phyloP scores from a whole-genome alignment of 2,888 invertebrate species.

The Asteroscopus sphinx region DNA sequence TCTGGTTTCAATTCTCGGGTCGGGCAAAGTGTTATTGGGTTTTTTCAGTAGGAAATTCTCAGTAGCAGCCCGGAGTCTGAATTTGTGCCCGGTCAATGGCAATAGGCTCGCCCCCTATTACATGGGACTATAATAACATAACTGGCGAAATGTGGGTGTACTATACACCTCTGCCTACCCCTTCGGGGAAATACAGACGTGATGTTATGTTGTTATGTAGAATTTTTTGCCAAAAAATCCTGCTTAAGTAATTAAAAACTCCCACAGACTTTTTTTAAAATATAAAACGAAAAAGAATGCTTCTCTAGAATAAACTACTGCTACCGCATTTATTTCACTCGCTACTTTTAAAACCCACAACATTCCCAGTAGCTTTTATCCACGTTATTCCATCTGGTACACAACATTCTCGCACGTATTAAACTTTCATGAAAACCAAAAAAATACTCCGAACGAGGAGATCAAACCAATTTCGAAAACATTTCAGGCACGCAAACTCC shows the following conservation, averaged over 20 bases:
- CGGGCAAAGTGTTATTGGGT: too few species aligned
- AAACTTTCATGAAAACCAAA: constrained; percentile 58
- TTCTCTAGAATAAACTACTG: constrained; percentile 25
- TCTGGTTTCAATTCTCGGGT: too few species aligned
- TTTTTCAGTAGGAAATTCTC: too few species aligned
- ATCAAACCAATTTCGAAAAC: constrained; percentile 59
- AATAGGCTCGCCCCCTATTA: too few species aligned
- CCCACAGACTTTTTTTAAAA: not conserved
- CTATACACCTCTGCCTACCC: too few species aligned
- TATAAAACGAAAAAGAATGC: constrained; percentile 16
- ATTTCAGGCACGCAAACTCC: constrained; percentile 59
- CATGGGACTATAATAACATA: too few species aligned
- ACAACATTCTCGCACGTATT: constrained; percentile 52
- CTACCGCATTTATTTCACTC: constrained; percentile 27
- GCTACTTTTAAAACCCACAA: constrained; percentile 34
- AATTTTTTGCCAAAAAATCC: not conserved
- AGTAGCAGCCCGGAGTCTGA: too few species aligned
- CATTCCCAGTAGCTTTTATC: constrained; percentile 26
- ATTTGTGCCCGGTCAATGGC: too few species aligned
- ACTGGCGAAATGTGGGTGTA: too few species aligned
- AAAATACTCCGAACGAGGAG: constrained; percentile 51
- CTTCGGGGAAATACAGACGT: too few species aligned
- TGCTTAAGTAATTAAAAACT: not conserved
- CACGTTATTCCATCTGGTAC: constrained; percentile 33
- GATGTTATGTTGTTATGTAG: too few species aligned